These are phyloP conservation scores for Vespertilio murinus DNA, from an alignment of 2,797 vertebrate species.

Conservation along the genomic window DNA sequence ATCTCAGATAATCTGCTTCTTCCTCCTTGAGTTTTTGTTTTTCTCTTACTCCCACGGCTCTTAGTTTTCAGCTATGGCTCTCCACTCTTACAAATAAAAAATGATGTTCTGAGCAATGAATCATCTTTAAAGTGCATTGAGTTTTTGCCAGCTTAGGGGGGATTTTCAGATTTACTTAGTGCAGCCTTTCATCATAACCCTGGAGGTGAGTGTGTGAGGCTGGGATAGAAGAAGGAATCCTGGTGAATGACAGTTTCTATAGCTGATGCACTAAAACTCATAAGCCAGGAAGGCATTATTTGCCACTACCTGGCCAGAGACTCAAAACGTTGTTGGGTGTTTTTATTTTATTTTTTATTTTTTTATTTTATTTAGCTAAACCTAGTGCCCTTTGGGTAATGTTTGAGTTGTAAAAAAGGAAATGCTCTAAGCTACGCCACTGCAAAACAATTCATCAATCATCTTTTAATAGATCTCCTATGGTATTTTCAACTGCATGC, in stretches of 20 bases:
- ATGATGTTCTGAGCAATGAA: conserved; percentile 63
- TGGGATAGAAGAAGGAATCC: conserved; percentile 18
- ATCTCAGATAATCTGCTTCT: background rate
- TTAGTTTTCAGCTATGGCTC: background rate
- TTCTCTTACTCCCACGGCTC: background rate
- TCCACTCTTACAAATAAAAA: conserved; percentile 17
- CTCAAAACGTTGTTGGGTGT: conserved; percentile 22
- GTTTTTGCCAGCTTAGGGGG: conserved; percentile 65
- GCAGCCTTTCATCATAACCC: conserved; percentile 63
- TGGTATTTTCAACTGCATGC: conserved; percentile 31
- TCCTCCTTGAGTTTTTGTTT: too few relatives aligned
- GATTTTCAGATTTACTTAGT: conserved; percentile 73
- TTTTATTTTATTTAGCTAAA: conserved; percentile 58
- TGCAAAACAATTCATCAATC: conserved; percentile 57
- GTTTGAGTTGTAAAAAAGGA: conserved; percentile 56
- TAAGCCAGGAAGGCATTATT: conserved; percentile 59
- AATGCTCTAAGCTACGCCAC: conserved; percentile 47
- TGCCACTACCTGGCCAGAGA: conserved; percentile 54
- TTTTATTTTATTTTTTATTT: conserved; percentile 27
- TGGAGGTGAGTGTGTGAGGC: conserved; percentile 17
- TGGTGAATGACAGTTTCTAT: conserved; percentile 55
- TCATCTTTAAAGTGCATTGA: conserved; percentile 69
- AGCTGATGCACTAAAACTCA: background rate
- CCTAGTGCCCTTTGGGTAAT: conserved; percentile 21
- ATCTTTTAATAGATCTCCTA: conserved; percentile 42